phyloP scores from a whole-genome alignment of 2,113 vertebrate genomes.

The Melanotaenia duboulayi region DNA sequence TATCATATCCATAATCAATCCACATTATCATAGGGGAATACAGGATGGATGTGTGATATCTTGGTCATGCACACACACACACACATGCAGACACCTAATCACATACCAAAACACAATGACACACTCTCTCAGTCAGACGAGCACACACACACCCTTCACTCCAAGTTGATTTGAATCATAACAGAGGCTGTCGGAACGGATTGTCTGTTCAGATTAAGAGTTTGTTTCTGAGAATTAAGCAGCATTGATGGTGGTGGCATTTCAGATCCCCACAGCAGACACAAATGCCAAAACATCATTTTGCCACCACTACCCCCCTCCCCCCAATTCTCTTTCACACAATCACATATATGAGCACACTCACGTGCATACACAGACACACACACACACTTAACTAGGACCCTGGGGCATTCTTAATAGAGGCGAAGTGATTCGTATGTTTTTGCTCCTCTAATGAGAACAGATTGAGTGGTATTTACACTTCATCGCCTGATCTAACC shows the following conservation, averaged over 20 bases:
- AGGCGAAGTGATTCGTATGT: constrained; percentile 77
- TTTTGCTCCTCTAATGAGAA: constrained; percentile 81
- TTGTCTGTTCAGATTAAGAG: constrained; percentile 80
- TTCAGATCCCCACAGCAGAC: constrained; percentile 77
- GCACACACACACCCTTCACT: constrained; percentile 86
- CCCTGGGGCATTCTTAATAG: constrained; percentile 78
- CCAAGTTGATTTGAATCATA: constrained; percentile 96
- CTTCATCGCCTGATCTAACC: constrained; percentile 78
- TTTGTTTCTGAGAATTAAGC: constrained; percentile 78
- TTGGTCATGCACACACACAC: constrained; percentile 70
- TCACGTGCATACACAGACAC: constrained; percentile 18
- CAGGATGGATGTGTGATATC: constrained; percentile 79
- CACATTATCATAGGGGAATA: constrained; percentile 97
- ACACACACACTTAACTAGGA: constrained; percentile 51
- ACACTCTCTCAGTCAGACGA: constrained; percentile 72
- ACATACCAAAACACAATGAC: constrained; percentile 82
- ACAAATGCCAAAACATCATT: constrained; percentile 80
- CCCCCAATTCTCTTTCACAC: constrained; percentile 35
- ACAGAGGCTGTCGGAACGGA: constrained; percentile 88
- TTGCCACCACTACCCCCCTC: constrained; percentile 63
- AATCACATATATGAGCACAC: constrained; percentile 33
- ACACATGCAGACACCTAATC: constrained; percentile 67
- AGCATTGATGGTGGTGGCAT: constrained; percentile 81
- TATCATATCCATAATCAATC: constrained; percentile 97
- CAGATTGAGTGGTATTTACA: constrained; percentile 85